Conservation (phyloP, 2,113 vertebrate genomes). For the Vidua chalybeata region DNA sequence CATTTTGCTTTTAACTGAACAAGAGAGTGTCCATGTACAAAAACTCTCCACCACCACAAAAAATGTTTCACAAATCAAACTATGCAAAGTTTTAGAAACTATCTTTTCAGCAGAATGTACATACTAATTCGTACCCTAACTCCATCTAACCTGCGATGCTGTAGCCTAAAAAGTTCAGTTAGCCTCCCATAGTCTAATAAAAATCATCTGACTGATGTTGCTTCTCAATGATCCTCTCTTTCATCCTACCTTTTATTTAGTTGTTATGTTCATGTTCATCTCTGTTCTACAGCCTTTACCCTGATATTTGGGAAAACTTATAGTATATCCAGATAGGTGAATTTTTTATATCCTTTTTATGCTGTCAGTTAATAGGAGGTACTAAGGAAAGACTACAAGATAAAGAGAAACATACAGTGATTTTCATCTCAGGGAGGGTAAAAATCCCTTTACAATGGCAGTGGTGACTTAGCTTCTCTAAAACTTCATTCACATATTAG, state of each 20-base stretch:
- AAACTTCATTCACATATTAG: neutral
- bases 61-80: neutral
- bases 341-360: neutral
- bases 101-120: neutral
- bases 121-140: neutral
- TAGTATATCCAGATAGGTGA: neutral
- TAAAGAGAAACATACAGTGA: neutral
- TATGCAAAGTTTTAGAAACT: neutral
- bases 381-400: neutral
- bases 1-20: neutral
- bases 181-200: neutral
- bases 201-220: neutral
- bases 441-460: neutral
- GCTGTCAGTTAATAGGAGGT: neutral
- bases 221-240: neutral
- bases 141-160: neutral
- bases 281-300: neutral
- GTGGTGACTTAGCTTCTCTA: neutral
- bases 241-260: neutral
- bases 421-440: neutral
- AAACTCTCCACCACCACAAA: accelerated
- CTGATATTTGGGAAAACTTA: neutral
- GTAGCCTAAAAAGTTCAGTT: neutral
- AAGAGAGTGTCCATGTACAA: neutral
- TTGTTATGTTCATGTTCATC: neutral